Conservation (phyloP, 2,888 invertebrate genomes). For the Folsomia candida region DNA sequence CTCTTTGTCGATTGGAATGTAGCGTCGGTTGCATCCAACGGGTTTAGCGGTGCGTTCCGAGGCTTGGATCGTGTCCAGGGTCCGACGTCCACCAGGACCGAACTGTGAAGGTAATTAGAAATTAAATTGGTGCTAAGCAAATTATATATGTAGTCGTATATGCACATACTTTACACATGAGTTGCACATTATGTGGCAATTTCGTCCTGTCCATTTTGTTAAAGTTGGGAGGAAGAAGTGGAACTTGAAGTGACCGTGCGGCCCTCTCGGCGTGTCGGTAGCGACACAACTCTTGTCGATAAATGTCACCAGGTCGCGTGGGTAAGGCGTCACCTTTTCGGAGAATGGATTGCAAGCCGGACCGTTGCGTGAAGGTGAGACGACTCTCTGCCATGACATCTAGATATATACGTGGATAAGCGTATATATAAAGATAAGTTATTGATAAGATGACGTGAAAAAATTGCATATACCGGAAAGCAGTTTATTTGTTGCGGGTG, state of each 20-base stretch:
- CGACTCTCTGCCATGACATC: constrained; percentile 29
- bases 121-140: too few species aligned
- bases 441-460: neutral
- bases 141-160: too few species aligned
- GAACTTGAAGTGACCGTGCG: neutral
- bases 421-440: neutral
- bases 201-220: too few species aligned
- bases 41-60: neutral
- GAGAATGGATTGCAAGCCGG: constrained; percentile 40
- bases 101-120: neutral
- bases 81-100: constrained; percentile 16
- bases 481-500: constrained; percentile 36
- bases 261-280: constrained; percentile 32
- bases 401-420: too few species aligned
- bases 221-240: neutral
- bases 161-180: neutral
- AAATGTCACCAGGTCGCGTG: constrained; percentile 23
- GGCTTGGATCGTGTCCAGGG: constrained; percentile 28
- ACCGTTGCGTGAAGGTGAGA: constrained; percentile 40
- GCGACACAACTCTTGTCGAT: constrained; percentile 7
- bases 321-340: constrained; percentile 38
- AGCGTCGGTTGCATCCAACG: neutral
- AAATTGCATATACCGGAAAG: constrained; percentile 32
- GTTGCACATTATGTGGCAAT: neutral
- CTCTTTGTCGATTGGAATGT: constrained; percentile 32